A percentile compares a stretch with the other conserved stretches of the same genome.
Evolutionary conservation across 2,797 vertebrate species (phyloP).

Genomic region (Enteromius paludinosus): DNA sequence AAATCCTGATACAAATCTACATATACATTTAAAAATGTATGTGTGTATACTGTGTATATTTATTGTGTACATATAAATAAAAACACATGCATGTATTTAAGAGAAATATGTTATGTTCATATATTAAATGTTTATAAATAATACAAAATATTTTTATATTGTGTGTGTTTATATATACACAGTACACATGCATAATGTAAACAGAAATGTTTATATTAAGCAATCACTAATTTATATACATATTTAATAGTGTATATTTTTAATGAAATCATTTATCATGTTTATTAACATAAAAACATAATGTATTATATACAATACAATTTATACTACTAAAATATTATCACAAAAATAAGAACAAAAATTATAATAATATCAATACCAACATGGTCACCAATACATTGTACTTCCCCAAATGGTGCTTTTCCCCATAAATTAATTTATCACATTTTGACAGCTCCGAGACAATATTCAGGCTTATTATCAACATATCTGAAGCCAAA

Average conservation of each 20-base stretch:
- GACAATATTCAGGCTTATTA: slow-evolving; percentile 6
- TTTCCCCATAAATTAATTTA: neutral
- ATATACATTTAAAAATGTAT: neutral
- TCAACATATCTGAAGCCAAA: slow-evolving; percentile 18
- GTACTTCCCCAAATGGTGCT: neutral
- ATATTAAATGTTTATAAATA: too few relatives aligned
- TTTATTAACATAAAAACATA: neutral
- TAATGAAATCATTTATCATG: neutral
- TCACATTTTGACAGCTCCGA: neutral
- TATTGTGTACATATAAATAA: too few relatives aligned
- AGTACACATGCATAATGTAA: too few relatives aligned
- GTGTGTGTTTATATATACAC: too few relatives aligned
- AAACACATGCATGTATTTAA: too few relatives aligned
- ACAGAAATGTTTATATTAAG: too few relatives aligned
- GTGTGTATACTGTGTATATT: too few relatives aligned
- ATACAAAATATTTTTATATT: too few relatives aligned
- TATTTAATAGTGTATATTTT: neutral
- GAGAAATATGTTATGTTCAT: too few relatives aligned
- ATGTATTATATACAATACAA: neutral
- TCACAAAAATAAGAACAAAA: neutral
- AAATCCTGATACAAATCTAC: neutral
- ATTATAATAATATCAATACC: neutral
- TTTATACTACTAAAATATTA: neutral
- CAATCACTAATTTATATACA: neutral
- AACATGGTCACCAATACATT: neutral